phyloP scores from a whole-genome alignment of 2,888 invertebrate genomes.

The Poecilus cupreus region DNA sequence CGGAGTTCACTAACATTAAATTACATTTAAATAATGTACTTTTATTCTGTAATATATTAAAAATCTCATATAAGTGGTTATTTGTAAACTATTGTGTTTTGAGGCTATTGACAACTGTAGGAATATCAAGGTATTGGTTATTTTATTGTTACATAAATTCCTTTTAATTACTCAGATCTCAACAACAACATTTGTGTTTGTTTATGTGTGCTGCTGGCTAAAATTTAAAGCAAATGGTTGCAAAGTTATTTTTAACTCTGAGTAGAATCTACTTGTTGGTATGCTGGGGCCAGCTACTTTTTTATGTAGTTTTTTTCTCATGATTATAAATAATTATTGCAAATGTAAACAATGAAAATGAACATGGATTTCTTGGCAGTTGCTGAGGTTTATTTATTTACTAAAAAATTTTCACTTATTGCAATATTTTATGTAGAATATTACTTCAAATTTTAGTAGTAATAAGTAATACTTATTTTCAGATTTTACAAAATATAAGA shows the following conservation, averaged over 20 bases:
- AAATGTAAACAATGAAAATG: constrained; percentile 20
- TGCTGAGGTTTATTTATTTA: too few relatives aligned
- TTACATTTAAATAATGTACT: constrained; percentile 43
- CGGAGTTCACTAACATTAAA: constrained; percentile 49
- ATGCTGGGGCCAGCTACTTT: neutral
- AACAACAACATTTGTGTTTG: neutral
- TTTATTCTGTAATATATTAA: constrained; percentile 27
- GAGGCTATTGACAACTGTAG: neutral
- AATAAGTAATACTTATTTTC: neutral
- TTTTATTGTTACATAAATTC: constrained; percentile 15
- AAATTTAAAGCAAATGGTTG: neutral
- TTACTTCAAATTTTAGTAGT: too few relatives aligned
- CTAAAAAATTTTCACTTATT: too few relatives aligned
- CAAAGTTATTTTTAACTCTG: constrained; percentile 6
- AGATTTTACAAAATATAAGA: constrained; percentile 28
- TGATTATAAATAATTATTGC: constrained; percentile 16
- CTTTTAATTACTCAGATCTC: neutral
- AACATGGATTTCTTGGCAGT: too few relatives aligned
- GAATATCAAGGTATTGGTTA: constrained; percentile 36
- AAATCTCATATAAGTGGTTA: constrained; percentile 3
- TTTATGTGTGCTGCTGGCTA: neutral
- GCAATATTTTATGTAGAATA: too few relatives aligned
- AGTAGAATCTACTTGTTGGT: constrained; percentile 10
- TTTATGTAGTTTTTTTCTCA: neutral
- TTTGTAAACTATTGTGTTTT: constrained; percentile 8